Evolutionary conservation across 2,113 vertebrate genomes (phyloP).

Genomic region (Scatophagus argus): DNA sequence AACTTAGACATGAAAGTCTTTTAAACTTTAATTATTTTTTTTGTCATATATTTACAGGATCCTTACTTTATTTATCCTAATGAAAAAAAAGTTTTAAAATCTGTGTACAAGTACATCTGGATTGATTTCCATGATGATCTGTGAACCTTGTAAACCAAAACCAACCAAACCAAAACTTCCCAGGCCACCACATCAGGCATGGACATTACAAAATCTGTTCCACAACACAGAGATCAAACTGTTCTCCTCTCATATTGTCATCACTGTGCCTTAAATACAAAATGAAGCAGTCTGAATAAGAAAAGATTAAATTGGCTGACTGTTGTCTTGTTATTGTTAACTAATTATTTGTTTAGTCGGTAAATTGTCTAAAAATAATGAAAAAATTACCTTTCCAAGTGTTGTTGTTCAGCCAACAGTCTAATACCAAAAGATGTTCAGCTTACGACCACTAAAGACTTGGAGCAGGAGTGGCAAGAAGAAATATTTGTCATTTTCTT

Average conservation of each 20-base stretch:
- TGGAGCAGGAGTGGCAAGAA: too few species aligned
- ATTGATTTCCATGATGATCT: neutral
- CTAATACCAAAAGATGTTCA: neutral
- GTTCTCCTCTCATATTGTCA: neutral
- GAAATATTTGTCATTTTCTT: too few species aligned
- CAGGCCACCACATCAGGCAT: neutral
- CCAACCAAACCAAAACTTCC: neutral
- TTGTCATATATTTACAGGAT: neutral
- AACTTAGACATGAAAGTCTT: neutral
- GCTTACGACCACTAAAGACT: neutral
- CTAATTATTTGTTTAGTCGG: too few species aligned
- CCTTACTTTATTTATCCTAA: neutral
- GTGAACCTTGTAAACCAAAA: neutral
- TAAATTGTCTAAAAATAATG: neutral
- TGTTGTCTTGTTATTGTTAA: neutral
- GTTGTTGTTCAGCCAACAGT: slow-evolving; percentile 5
- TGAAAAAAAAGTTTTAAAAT: neutral
- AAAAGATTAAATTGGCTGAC: neutral
- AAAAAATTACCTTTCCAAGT: neutral
- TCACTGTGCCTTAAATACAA: neutral
- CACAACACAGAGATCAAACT: neutral
- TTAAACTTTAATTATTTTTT: neutral
- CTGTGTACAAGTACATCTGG: neutral
- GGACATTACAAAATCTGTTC: neutral
- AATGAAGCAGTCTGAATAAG: too few species aligned